Base-by-base conservation (phyloP, 2,797 vertebrate species). In the Scomberomorus guttatus region DNA sequence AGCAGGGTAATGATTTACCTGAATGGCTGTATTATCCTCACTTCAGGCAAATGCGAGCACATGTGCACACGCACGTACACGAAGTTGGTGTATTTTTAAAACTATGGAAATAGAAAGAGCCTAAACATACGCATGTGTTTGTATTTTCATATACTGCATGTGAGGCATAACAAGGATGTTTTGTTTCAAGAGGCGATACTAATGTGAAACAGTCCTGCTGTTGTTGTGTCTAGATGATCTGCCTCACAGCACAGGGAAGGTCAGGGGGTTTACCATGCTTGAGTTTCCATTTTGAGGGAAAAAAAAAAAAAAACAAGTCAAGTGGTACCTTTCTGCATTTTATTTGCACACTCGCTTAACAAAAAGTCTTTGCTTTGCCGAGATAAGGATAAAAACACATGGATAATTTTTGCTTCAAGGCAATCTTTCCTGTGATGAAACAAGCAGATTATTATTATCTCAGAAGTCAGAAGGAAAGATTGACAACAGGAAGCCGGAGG, bases 1-100 rank as follows among this genome's bases (percentile, higher is more conserved):
- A 82, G 82, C 67, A 18, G 64, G 90, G 81, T 92, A 94, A 95
- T 95, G 81, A 95, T 95, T 94, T 83, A 94, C 93, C 82, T 81
- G 74, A 84, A 90, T 81, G 88, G 81, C 82, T 77, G 79, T 70
- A 69, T 89, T 87, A 79, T 81, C 66, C 70, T 79, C 77, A 58
- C 72, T 56, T 57, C 72, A 72, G 75, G 72, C 57, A 72, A 59
- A 81, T 75, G 75, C 44, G 20, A 22, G 29, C 77, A 71, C 78
- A 62, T 63, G 73, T 56, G 66, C 82, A 76, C 64, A 75, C 22
- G 29, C 78, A 85, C 83, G 46, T 65, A 68, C 76, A 69, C 79
- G 32, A 14, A 14, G 44, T 57, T 24, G 24, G 18, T 57, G 66
- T 63, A 1, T 73, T 79, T 52, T 25, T n/a, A 3, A 44, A 50